Conservation (phyloP, 1,140 invertebrate species). For the Pseudomyrmex concolor region DNA sequence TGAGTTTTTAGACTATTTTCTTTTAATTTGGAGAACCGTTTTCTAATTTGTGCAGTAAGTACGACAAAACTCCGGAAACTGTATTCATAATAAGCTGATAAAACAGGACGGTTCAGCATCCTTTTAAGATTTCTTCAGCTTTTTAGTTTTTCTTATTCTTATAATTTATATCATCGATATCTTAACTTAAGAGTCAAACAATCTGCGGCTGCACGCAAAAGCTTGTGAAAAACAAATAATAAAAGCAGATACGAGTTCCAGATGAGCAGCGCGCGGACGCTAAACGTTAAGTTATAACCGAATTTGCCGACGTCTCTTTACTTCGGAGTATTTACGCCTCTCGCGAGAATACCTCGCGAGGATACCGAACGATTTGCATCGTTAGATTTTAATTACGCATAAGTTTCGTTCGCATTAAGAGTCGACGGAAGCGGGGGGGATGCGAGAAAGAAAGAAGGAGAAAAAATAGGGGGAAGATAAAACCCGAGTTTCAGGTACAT, state of each 20-base stretch:
- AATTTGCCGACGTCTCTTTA: conserved; percentile 46
- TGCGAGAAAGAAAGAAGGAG: not conserved
- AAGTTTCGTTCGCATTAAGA: conserved; percentile 45
- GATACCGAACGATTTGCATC: conserved; percentile 54
- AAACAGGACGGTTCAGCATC: too few species aligned
- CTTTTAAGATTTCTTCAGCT: not conserved
- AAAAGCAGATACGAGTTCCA: conserved; percentile 30
- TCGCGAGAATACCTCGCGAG: conserved; percentile 38
- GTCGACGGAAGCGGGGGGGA: not conserved
- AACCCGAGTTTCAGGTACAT: conserved; percentile 52
- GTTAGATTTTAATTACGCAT: conserved; percentile 59
- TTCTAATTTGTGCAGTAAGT: too few species aligned
- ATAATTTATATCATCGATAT: conserved; percentile 33
- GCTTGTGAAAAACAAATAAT: conserved; percentile 13
- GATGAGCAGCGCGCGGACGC: conserved; percentile 12
- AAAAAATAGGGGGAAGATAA: conserved; percentile 17
- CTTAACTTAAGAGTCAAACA: not conserved
- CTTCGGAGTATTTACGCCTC: conserved; percentile 36
- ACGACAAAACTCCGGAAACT: too few species aligned
- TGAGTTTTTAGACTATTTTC: too few species aligned
- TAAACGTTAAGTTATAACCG: conserved; percentile 39
- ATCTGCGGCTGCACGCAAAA: not conserved
- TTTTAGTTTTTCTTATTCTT: not conserved
- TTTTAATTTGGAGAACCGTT: too few species aligned
- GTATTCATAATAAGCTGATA: too few species aligned